phyloP scores from a whole-genome alignment of 2,888 invertebrate genomes.

The Eupithecia vulgata region DNA sequence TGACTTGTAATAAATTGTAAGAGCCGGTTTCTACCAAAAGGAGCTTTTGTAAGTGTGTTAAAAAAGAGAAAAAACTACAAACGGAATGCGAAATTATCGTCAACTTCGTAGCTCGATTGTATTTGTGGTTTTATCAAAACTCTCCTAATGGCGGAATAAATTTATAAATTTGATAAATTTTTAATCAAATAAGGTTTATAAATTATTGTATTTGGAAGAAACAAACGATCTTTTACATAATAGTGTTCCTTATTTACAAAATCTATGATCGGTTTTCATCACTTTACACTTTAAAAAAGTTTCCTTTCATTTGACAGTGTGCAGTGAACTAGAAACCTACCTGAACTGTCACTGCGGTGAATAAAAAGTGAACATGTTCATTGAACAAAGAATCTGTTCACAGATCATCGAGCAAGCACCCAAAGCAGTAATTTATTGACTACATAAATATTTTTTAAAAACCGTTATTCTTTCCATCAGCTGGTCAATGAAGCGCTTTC shows the following conservation, averaged over 20 bases:
- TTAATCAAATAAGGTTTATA: too few species aligned
- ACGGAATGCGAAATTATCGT: too few species aligned
- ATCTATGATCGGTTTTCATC: neutral
- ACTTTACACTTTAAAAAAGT: neutral
- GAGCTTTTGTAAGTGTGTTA: too few species aligned
- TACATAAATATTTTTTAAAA: neutral
- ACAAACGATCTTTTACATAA: neutral
- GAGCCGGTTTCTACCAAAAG: neutral
- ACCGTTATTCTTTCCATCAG: neutral
- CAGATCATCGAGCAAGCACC: neutral
- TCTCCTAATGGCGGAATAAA: too few species aligned
- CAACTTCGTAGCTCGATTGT: too few species aligned
- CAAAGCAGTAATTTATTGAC: neutral
- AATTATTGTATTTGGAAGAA: neutral
- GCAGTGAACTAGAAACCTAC: neutral
- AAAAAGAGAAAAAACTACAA: too few species aligned
- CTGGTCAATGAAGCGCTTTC: neutral
- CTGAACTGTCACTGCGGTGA: neutral
- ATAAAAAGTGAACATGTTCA: constrained; percentile 4
- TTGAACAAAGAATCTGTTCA: neutral
- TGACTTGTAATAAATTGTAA: neutral
- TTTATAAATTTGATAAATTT: too few species aligned
- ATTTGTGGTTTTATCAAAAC: too few species aligned
- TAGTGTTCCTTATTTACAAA: neutral
- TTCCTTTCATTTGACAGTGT: neutral